Evolutionary conservation across 2,113 vertebrate species (phyloP), one percentile per base, ranked within the genome.

Genomic region (Stigmatopora nigra): DNA sequence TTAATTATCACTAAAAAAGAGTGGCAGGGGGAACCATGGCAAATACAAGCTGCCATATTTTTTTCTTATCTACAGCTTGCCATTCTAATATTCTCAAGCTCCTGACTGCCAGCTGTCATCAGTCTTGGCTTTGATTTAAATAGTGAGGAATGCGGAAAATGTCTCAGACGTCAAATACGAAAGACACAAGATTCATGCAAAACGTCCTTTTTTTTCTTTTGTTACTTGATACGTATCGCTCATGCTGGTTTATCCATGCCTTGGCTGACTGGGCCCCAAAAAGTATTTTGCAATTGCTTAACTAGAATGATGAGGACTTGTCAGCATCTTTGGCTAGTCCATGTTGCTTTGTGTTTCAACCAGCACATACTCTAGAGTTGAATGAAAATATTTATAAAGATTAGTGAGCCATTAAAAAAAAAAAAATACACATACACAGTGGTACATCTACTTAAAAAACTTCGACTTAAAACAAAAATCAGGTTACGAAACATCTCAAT

Each of bases 121-220:
- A 4, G 35, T 38, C 57, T 38, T n/a, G 57, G 35, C 5, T 52
- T 51, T 51, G 55, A 69, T 64, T 76, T 75, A 69, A 78, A 75
- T 78, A 77, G 72, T 83, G 65, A 85, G 76, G 67, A 75, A 73
- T 51, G 70, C 72, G 7, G 76, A 67, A 78, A 78, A 75, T 62
- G 75, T 65, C 45, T 83, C 69, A 60, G 51, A 75, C 72, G 63
- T 76, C 69, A 77, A 82, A 85, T 80, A 84, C 79, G 57, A 82
- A 84, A 86, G 78, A 88, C 80, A 86, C 77, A 78, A 84, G 80
- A 85, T 77, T 85, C 88, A 89, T 89, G 86, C 88, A 89, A 85
- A 86, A 88, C 64, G 38, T 36, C 63, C 58, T 35, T 75, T 67
- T 61, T 64, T 62, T 75, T 67, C 57, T 64, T 62, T 61, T 65